These are phyloP conservation scores for Allophyes oxyacanthae DNA, from an alignment of 2,888 invertebrate genomes.

Conservation along the genomic window DNA sequence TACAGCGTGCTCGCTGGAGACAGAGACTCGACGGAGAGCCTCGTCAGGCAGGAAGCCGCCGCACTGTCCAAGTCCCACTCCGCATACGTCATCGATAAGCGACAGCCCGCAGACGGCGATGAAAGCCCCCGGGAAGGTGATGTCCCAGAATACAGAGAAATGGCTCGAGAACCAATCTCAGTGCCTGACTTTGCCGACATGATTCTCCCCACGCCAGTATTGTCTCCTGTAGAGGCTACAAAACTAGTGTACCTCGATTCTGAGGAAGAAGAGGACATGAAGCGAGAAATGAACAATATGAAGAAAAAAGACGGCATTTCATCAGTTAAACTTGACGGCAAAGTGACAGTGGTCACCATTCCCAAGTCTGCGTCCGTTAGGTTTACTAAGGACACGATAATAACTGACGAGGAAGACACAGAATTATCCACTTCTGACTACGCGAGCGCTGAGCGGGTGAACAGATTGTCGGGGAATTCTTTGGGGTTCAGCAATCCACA, in stretches of 20 bases:
- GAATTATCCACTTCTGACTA: constrained; percentile 93
- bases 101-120: constrained; percentile 69
- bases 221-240: constrained; percentile 92
- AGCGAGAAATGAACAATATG: constrained; percentile 62
- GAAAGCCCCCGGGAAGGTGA: constrained; percentile 71
- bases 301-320: constrained; percentile 63
- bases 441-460: constrained; percentile 92
- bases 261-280: constrained; percentile 89
- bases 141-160: constrained; percentile 70
- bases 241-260: constrained; percentile 92
- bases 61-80: constrained; percentile 89
- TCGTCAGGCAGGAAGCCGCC: constrained; percentile 76
- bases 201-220: constrained; percentile 90
- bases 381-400: constrained; percentile 85
- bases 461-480: constrained; percentile 86
- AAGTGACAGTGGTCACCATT: constrained; percentile 85
- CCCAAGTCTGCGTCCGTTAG: constrained; percentile 90
- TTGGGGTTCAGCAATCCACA: constrained; percentile 93
- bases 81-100: constrained; percentile 88
- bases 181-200: constrained; percentile 93
- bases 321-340: constrained; percentile 78
- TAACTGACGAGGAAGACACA: constrained; percentile 88
- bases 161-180: constrained; percentile 92
- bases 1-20: constrained; percentile 91
- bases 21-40: constrained; percentile 91